Base-by-base conservation (phyloP, 2,888 invertebrate species). In the Agapostemon virescens region DNA sequence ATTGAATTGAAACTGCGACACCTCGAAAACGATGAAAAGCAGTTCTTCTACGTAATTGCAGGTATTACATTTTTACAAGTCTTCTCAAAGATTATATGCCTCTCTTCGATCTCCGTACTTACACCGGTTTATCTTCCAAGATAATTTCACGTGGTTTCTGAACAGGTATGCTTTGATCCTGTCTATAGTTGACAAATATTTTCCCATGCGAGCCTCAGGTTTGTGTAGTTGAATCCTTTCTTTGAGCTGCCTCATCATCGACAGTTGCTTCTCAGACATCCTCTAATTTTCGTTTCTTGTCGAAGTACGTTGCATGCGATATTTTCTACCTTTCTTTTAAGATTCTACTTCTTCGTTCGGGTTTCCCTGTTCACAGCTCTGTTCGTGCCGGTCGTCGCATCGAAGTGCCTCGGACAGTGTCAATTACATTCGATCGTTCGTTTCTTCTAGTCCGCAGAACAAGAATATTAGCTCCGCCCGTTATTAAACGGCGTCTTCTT, bases 401-500 rank as follows among this genome's bases (percentile, higher is more conserved):
- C 45, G 38, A 17, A 13, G 7, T 52, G 38, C 6, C 38, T 17
- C 26, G 38, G n/a, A 49, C 17, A n/a, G 66, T 20, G 42, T 26
- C 66, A 66, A 73, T 66, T 81, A 64, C 61, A 49, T 70, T 30
- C 40, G 17, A 58, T 58, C 42, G 72, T 76, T 67, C 74, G 61
- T 69, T 83, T 74, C 69, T 77, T 42, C 58, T 55, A 55, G 71
- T 49, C 63, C 26, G 36, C 58, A 23, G 30, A 61, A 73, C 52
- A 33, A 64, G 63, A 63, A 49, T 68, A 67, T 73, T 38, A 61
- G 78, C 74, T 76, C 58, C 36, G 20, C 13, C 36, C 20, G 63
- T 63, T 36, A 63, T 63, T 63, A 63, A 36, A 63, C 63, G 20
- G 36, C n/a, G 33, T 63, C 63, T 13, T 63, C 33, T 11, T 33